Evolutionary conservation across 2,888 invertebrate species (phyloP).

Genomic region (Aethes cnicana): DNA sequence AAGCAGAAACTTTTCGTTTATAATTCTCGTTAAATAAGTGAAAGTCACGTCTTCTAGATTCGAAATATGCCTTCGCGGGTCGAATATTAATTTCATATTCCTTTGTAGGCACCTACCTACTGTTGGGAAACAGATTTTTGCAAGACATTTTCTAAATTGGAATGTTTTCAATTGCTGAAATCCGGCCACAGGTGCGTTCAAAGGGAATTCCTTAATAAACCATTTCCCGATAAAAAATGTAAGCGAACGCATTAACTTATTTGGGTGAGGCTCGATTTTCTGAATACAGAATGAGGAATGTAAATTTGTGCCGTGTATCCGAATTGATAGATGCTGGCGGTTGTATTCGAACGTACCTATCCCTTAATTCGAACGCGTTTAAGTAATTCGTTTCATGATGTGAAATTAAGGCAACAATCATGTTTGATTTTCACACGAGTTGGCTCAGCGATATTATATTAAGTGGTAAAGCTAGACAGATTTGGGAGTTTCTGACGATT

Average conservation of each 20-base stretch:
- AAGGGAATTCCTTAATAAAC: conserved; percentile 55
- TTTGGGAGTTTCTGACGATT: too few species aligned
- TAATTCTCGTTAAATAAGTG: conserved; percentile 17
- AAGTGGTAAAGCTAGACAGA: too few species aligned
- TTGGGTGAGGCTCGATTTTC: conserved; percentile 21
- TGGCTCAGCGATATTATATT: too few species aligned
- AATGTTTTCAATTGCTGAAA: conserved; percentile 61
- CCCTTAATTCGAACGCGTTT: conserved; percentile 13
- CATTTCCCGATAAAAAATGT: conserved; percentile 45
- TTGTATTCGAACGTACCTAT: conserved; percentile 20
- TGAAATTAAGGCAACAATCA: neutral
- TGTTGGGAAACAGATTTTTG: conserved; percentile 41
- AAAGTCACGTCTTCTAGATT: conserved; percentile 31
- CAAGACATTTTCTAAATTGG: conserved; percentile 48
- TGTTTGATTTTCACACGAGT: too few species aligned
- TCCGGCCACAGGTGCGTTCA: conserved; percentile 53
- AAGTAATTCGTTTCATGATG: conserved; percentile 6
- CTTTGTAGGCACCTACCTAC: too few species aligned
- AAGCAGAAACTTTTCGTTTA: conserved; percentile 15
- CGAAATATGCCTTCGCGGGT: conserved; percentile 30
- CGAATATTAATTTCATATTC: conserved; percentile 47
- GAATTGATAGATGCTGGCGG: conserved; percentile 16
- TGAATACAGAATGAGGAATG: conserved; percentile 22
- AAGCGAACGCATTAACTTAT: conserved; percentile 32
- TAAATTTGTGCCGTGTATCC: conserved; percentile 22